Evolutionary conservation across 1,140 invertebrate species (phyloP), one percentile per base, ranked within the genome.

Genomic region (Apis laboriosa): DNA sequence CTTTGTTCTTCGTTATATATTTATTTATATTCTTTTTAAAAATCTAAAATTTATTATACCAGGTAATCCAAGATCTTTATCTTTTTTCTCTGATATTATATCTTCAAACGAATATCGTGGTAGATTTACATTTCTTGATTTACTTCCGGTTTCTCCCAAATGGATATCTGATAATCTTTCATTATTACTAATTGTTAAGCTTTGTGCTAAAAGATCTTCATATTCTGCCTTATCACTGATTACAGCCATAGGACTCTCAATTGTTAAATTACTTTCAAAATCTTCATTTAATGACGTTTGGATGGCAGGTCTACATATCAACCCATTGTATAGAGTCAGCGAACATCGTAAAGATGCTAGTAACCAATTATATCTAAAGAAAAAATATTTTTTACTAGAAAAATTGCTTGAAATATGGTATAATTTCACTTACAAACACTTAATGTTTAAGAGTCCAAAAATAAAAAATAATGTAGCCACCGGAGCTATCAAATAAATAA

Each of bases 351-450:
- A 13, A 1, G 56, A 60, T 28, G 73, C 61, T 55, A 21, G 49
- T 43, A 82, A 28, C 80, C 63, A 82, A 60, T 43, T n/a, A n/a
- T n/a, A 17, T 60, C 80, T 82, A 66, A n/a, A 75, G 13, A 51
- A 34, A 28, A 60, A 21, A 51, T 11, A 56, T 1, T 58, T 58
- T 67, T 76, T 8, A 8, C 7, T 49, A 24, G 15, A 60, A 15
- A 17, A 17, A 43, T 58, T 51, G 8, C 2, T 28, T 55, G 0
- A 43, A 49, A 51, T 19, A 11, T 19, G 2, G 55, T 43, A 51
- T 2, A 4, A 17, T 61, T 53, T 60, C 84, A 92, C 90, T 89
- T 90, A 90, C 90, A 92, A 77, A 79, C 81, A 85, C 71, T 85
- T 83, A 17, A 79, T 80, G 83, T 87, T 56, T 73, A 84, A 17